Base-by-base conservation (phyloP, 2,113 vertebrate genomes). In the Glaucomys volans region DNA sequence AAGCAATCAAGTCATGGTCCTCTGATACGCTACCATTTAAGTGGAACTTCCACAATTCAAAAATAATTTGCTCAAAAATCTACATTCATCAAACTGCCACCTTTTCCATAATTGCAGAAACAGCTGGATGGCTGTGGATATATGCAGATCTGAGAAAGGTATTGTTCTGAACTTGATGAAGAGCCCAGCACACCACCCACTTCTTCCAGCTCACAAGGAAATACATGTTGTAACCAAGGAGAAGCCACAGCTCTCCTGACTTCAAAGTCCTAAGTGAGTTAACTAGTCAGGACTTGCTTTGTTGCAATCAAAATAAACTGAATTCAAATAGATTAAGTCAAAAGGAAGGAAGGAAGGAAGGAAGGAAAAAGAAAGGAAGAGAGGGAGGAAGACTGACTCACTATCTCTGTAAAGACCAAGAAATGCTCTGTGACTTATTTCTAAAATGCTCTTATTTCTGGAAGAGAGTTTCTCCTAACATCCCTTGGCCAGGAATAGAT, bases 391-490 rank as follows among this genome's bases (percentile, higher is more conserved):
- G 37, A 44, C 20, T 88, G 28, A 50, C 35, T 66, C 35, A 18
- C 52, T 59, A 50, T 86, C 32, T 85, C 32, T 44, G 59, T 28
- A 66, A 74, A 91, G 47, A 10, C 30, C 42, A 72, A 47, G 77
- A 72, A 87, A 66, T 22, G 4, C 66, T 77, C 13, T 32, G 37
- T 91, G 42, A 84, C 44, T 54, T 59, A 67, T 52, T 72, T 79
- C 37, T 59, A 40, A 66, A n/a, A 59, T 35, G 5, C 6, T 74
- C 74, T 95, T 90, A 26, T 90, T 92, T 74, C 42, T 82, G 67
- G 44, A 92, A 81, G 44, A 90, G 42, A 90, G 28, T 13, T 17
- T 74, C 71, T 42, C 57, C 32, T 64, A 14, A n/a, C 50, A 30
- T 26, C n/a, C 20, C 4, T 72, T 16, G 24, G 37, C 35, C 22